Conservation (phyloP, 2,113 vertebrate species). For the Varanus komodoensis region DNA sequence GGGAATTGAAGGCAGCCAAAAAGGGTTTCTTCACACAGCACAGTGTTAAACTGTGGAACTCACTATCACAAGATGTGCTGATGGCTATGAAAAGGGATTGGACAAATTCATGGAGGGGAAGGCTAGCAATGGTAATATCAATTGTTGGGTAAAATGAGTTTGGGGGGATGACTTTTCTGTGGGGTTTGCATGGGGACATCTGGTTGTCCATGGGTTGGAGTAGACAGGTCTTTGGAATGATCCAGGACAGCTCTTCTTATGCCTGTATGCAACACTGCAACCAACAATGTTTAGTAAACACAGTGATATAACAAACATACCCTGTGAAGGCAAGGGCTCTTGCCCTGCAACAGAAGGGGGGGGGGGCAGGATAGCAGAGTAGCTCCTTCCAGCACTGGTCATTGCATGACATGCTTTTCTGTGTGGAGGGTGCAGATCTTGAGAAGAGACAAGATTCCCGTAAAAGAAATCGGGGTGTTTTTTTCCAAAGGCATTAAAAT, state of each 20-base stretch:
- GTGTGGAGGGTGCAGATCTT: not conserved
- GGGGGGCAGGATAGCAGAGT: not conserved
- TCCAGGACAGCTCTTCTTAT: no score
- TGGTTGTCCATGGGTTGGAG: not conserved
- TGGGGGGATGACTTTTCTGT: not conserved
- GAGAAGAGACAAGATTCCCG: not conserved
- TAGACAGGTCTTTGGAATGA: no score
- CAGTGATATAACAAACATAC: not conserved
- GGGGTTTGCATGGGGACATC: not conserved
- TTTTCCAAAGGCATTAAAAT: not conserved
- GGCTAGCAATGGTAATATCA: no score
- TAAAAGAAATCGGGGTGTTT: not conserved
- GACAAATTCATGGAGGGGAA: no score
- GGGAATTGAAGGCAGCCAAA: not conserved
- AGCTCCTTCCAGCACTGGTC: not conserved
- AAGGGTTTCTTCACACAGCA: not conserved
- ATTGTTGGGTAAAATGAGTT: no score
- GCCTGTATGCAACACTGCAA: not conserved
- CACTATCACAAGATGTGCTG: not conserved
- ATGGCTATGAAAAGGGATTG: no score
- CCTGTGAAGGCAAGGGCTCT: not conserved
- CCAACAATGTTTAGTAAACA: not conserved
- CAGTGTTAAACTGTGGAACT: not conserved
- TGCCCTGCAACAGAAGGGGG: not conserved
- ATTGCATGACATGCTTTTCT: not conserved